Percentiles rank a stretch among this genome's conserved stretches.
phyloP scores from a whole-genome alignment of 2,888 invertebrate genomes.

The Strigamia maritima region DNA sequence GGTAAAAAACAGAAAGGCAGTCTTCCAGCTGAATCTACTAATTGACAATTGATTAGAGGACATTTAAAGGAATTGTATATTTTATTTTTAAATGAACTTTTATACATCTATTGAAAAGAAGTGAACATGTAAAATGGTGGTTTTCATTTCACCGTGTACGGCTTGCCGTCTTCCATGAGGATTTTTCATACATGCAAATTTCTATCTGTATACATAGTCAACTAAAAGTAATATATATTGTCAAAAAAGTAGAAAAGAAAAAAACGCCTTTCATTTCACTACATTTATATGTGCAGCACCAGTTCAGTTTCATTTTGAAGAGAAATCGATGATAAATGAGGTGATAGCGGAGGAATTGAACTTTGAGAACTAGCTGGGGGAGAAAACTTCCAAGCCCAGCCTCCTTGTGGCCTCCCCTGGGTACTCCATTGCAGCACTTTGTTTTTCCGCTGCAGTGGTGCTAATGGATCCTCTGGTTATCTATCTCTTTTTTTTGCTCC shows the following conservation, averaged over 20 bases:
- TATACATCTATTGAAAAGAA: constrained; percentile 21
- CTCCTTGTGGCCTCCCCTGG: too few species aligned
- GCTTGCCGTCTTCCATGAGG: not conserved
- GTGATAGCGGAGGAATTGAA: not conserved
- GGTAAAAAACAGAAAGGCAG: constrained; percentile 28
- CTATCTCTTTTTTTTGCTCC: too few species aligned
- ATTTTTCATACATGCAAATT: not conserved
- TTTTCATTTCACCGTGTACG: not conserved
- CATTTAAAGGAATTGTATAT: not conserved
- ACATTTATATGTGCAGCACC: not conserved
- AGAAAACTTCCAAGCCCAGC: too few species aligned
- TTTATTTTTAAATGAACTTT: constrained; percentile 1
- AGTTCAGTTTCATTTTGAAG: constrained; percentile 19
- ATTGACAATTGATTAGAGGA: not conserved
- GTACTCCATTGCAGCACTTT: too few species aligned
- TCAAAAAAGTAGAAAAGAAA: constrained; percentile 7
- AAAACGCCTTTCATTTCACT: not conserved
- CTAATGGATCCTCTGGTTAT: too few species aligned
- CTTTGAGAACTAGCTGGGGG: too few species aligned
- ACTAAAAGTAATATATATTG: not conserved
- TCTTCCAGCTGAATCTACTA: not conserved
- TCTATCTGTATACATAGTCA: constrained; percentile 12
- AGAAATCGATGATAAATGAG: not conserved
- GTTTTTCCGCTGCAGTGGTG: too few species aligned
- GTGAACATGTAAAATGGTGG: not conserved